Evolutionary conservation across 2,797 vertebrate species (phyloP).

Genomic region (Darevskia nairensis): DNA sequence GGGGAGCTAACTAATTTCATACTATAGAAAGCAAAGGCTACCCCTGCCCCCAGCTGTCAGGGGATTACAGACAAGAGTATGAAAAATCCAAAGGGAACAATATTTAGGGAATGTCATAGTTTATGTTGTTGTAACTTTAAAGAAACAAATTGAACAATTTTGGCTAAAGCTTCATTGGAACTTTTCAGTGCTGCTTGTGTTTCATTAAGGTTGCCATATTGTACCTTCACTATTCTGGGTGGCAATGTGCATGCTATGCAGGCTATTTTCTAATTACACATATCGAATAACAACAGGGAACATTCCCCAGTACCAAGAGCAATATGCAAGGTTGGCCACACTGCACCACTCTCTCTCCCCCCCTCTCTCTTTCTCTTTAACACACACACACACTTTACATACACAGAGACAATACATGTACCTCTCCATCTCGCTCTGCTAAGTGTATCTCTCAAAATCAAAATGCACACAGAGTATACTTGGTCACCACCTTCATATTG

Average conservation of each 20-base stretch:
- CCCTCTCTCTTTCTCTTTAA: no score
- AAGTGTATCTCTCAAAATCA: no score
- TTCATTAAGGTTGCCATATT: neutral
- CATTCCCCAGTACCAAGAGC: no score
- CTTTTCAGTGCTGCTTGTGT: neutral
- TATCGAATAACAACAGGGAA: neutral
- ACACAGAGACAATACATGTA: no score
- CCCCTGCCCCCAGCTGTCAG: neutral
- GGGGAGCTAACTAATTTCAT: neutral
- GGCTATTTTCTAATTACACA: neutral
- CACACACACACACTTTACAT: no score
- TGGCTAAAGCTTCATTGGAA: neutral
- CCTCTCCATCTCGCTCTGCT: no score
- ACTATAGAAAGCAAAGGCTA: neutral
- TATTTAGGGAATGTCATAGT: neutral
- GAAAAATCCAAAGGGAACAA: neutral
- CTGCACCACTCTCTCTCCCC: no score
- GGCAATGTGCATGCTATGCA: neutral
- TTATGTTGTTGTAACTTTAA: conserved; percentile 1
- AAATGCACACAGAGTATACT: no score
- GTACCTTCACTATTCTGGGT: neutral
- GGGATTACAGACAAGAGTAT: neutral
- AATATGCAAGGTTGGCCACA: no score
- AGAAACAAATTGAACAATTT: neutral
- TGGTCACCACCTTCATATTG: no score